phyloP scores from a whole-genome alignment of 2,113 vertebrate genomes.

The Ptilorrhoa leucosticta region DNA sequence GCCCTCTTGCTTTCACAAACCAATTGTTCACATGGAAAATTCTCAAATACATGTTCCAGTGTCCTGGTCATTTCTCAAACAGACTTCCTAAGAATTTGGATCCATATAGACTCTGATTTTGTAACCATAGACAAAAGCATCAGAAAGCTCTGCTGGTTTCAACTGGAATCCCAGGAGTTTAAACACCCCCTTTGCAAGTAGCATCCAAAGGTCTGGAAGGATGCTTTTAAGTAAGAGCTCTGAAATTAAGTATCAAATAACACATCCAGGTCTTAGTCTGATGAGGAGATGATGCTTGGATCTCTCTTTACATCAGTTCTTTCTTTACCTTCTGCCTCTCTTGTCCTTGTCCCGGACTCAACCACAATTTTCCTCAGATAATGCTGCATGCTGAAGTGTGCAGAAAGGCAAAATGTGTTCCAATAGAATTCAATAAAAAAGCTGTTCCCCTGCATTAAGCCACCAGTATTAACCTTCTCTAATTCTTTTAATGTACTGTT shows the following conservation, averaged over 20 bases:
- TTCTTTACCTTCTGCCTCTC: not conserved
- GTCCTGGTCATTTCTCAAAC: not conserved
- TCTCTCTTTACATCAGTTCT: not conserved
- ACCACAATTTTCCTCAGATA: not conserved
- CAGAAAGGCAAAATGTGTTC: not conserved
- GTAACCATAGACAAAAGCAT: not conserved
- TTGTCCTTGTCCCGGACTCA: not conserved
- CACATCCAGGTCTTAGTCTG: not conserved
- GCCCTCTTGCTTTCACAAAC: not conserved
- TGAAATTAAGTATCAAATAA: not conserved
- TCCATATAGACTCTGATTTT: not conserved
- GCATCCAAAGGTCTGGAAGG: not conserved
- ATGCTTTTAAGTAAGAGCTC: not conserved
- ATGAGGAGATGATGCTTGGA: not conserved
- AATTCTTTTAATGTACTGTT: not conserved
- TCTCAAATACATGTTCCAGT: not conserved
- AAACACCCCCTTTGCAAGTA: not conserved
- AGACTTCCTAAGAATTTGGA: not conserved
- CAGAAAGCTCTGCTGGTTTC: not conserved
- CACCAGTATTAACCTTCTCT: not conserved
- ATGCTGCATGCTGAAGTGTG: not conserved
- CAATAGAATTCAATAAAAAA: not conserved
- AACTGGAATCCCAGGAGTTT: not conserved
- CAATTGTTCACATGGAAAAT: not conserved
- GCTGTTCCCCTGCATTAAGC: not conserved